A percentile compares a stretch with the other conserved stretches of the same genome.
phyloP scores from a whole-genome alignment of 2,113 vertebrate genomes.

The Phrynosoma platyrhinos region DNA sequence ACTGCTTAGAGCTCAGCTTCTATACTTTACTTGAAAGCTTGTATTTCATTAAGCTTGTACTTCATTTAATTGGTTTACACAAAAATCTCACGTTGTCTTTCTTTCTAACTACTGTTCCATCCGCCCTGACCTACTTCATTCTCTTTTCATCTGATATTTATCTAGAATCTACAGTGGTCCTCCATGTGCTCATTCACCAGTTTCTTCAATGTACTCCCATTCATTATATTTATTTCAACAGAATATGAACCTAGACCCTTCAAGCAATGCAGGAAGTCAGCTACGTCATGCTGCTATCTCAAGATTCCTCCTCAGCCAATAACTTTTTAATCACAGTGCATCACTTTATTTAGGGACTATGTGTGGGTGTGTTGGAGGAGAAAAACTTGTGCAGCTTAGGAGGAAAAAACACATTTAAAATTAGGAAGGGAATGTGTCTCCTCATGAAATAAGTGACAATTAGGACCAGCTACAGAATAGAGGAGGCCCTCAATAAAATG shows the following conservation, averaged over 20 bases:
- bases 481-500: background rate
- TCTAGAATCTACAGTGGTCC: background rate
- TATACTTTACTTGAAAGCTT: background rate
- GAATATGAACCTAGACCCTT: background rate
- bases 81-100: background rate
- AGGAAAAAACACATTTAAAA: background rate
- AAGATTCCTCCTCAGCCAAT: background rate
- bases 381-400: background rate
- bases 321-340: background rate
- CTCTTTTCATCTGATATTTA: background rate
- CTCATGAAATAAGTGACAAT: background rate
- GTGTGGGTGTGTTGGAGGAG: background rate
- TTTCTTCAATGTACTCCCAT: background rate
- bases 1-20: background rate
- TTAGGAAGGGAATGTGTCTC: background rate
- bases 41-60: background rate
- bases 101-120: background rate
- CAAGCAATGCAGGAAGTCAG: background rate
- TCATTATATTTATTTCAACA: background rate
- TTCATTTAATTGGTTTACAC: background rate
- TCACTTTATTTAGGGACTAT: background rate
- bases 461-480: background rate
- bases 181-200: background rate
- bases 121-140: background rate
- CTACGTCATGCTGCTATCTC: background rate